phyloP scores from a whole-genome alignment of 2,113 vertebrate species.

The Theristicus caerulescens region DNA sequence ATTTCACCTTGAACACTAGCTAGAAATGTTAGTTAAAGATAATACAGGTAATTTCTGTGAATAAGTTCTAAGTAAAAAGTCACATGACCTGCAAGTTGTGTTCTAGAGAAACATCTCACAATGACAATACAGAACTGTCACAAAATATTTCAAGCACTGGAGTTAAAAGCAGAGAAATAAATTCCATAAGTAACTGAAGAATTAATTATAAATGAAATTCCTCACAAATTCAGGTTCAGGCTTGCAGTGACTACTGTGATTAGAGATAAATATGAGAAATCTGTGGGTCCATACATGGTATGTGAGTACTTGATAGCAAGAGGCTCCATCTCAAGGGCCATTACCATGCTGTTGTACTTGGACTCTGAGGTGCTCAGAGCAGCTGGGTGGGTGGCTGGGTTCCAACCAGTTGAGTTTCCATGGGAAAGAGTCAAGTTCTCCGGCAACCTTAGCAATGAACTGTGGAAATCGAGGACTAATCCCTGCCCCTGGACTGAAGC shows the following conservation, averaged over 20 bases:
- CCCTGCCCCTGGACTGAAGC: not conserved
- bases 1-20: not conserved
- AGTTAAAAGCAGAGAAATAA: not conserved
- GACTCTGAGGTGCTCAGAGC: not conserved
- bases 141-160: not conserved
- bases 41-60: not conserved
- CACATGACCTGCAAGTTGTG: not conserved
- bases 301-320: not conserved
- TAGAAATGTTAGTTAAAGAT: not conserved
- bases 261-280: not conserved
- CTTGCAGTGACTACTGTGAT: not conserved
- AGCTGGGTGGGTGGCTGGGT: not conserved
- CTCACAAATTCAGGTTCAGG: not conserved
- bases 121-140: not conserved
- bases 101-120: not conserved
- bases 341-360: not conserved
- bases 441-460: not conserved
- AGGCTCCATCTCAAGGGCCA: not conserved
- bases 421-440: not conserved
- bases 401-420: not conserved
- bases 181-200: not conserved
- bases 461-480: not conserved
- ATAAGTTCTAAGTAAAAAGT: not conserved
- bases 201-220: not conserved
- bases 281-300: not conserved